phyloP scores from a whole-genome alignment of 1,140 invertebrate genomes.

The Ceratina japonica region DNA sequence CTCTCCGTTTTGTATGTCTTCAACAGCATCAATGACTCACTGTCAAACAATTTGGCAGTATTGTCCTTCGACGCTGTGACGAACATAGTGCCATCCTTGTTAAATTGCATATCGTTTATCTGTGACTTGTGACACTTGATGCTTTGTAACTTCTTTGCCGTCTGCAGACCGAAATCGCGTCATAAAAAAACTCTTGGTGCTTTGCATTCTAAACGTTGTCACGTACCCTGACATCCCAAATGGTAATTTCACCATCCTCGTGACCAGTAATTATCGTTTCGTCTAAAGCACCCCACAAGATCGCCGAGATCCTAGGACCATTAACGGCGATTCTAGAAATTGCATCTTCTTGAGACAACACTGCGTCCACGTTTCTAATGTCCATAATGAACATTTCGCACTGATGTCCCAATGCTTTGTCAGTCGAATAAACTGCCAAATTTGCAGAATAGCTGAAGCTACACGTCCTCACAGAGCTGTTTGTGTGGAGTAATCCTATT shows the following conservation, averaged over 20 bases:
- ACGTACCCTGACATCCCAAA: conserved; percentile 93
- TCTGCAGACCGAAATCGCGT: conserved; percentile 77
- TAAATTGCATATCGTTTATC: conserved; percentile 98
- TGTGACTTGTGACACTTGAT: conserved; percentile 90
- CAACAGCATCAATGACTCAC: conserved; percentile 88
- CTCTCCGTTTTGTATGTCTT: conserved; percentile 98
- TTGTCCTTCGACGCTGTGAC: conserved; percentile 97
- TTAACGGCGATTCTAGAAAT: conserved; percentile 83
- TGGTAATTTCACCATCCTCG: conserved; percentile 93
- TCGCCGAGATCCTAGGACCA: conserved; percentile 92
- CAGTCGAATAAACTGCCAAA: conserved; percentile 94
- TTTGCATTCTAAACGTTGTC: conserved; percentile 5
- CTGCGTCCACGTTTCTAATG: conserved; percentile 85
- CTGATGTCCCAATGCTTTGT: conserved; percentile 92
- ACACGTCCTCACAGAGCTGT: conserved; percentile 94
- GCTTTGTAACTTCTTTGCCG: conserved; percentile 88
- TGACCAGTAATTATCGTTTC: conserved; percentile 96
- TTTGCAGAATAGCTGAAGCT: conserved; percentile 96
- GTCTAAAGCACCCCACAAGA: conserved; percentile 95
- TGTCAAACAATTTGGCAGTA: conserved; percentile 96
- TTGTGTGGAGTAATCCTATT: conserved; percentile 87
- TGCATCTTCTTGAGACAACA: conserved; percentile 80
- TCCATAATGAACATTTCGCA: conserved; percentile 95
- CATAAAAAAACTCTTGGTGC: background rate
- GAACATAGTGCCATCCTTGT: conserved; percentile 96